A percentile compares a stretch with the other conserved stretches of the same genome.
phyloP scores from a whole-genome alignment of 1,140 invertebrate species.

The Helicoverpa zea region DNA sequence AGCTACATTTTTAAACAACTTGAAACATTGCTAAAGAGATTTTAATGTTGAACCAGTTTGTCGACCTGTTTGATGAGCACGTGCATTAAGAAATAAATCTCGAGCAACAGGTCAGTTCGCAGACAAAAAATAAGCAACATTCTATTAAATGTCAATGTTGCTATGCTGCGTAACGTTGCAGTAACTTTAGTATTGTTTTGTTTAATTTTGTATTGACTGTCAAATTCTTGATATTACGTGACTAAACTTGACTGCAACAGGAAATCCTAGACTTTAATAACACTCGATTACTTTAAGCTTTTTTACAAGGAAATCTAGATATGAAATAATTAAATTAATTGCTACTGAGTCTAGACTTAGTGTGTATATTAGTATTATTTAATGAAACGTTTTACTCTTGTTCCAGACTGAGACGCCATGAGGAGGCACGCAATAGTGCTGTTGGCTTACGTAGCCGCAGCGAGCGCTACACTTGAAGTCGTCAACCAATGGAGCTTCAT shows the following conservation, averaged over 20 bases:
- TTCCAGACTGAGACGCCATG: constrained; percentile 59
- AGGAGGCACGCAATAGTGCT: constrained; percentile 62
- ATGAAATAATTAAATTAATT: constrained; percentile 16
- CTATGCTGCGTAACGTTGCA: background rate
- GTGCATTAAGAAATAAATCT: background rate
- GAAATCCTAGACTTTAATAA: constrained; percentile 5
- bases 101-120: constrained; percentile 11
- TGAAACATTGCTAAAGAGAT: background rate
- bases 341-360: background rate
- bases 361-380: background rate
- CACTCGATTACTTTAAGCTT: background rate
- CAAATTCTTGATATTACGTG: constrained; percentile 7
- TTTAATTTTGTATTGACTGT: background rate
- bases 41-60: background rate
- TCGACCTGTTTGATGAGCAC: background rate
- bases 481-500: constrained; percentile 92
- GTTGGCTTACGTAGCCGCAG: constrained; percentile 65
- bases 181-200: background rate
- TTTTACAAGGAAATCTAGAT: constrained; percentile 7
- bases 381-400: background rate
- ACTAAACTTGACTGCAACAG: constrained; percentile 11
- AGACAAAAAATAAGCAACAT: background rate
- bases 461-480: constrained; percentile 87
- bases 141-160: constrained; percentile 12
- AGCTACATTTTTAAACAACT: background rate